Evolutionary conservation across 2,888 invertebrate genomes (phyloP), one percentile per base, ranked within the genome.

Genomic region (Clusia tigrina): DNA sequence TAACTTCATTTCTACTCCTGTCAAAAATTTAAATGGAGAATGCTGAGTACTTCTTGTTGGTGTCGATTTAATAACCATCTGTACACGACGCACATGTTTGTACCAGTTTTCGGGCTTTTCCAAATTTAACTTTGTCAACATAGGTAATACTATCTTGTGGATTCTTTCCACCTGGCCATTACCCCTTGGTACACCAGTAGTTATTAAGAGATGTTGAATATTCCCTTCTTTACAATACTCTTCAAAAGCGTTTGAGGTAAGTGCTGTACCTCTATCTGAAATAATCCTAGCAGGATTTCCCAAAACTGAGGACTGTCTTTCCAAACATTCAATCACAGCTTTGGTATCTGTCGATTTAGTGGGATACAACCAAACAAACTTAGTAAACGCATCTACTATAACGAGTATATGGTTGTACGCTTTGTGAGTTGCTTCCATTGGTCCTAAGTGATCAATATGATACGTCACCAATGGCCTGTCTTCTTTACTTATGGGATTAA

Each of bases 151-250:
- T 3, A 67, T 74, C 15, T 70, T 62, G 62, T 81, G 76, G 1
- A 77, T 62, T n/a, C 77, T 63, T 51, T 80, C 77, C 1, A 75
- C 74, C 62, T 81, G 79, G n/a, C n/a, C n/a, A n/a, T n/a, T n/a
- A n/a, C n/a, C n/a, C n/a, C n/a, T 54, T 24, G 82, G 78, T 15
- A 81, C 64, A 12, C 80, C 69, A 75, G 68, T 78, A 2, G 63
- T 51, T 2, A 72, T 60, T 58, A 79, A 76, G 32, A 78, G 42
- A 46, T 81, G 80, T 32, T 64, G 60, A 17, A 67, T 65, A 0
- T 59, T 55, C 61, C 82, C 76, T 1, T 71, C 69, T 22, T 51
- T 56, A 62, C 78, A 82, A 59, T 76, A 79, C 5, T 64, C 57
- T 53, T 67, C 64, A 58, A 84, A 84, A 2, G 58, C 51, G 20